Evolutionary conservation across 2,888 invertebrate genomes (phyloP), one percentile per base, ranked within the genome.

Genomic region (Bombylius discolor): DNA sequence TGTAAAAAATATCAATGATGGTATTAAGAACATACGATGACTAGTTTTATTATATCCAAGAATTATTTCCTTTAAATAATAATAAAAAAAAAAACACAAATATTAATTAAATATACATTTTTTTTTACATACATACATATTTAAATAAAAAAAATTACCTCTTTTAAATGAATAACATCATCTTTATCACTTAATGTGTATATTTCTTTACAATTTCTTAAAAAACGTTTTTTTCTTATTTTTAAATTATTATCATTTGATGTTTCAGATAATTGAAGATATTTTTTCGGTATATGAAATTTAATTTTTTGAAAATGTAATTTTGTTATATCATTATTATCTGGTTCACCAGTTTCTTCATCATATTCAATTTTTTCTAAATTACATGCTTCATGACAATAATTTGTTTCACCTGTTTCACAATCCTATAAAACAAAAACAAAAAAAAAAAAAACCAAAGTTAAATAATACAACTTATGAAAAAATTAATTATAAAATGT

Each of bases 1-100:
- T 11, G 81, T 79, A 62, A 79, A 82, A 49, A 80, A 70, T 69
- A 81, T 78, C 1, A 81, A 64, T 4, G 82, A 79, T 1, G 83
- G 82, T 62, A 84, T 73, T 12, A 84, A 72, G 57, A 82, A 77
- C 62, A 82, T 67, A 56, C 79, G 74, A 63, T 74, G 73, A 61
- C 75, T 77, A 33, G 74, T 70, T 58, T 69, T 70, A 45, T 67
- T 67, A 57, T 70, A 72, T 48, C 70, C 73, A 51, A 72, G 61
- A 42, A 72, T 68, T 9, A 71, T 73, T 58, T 73, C 69, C 73
- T 72, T 57, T 12, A 57, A 49, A 47, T 14, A 53, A 52, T 47
- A 55, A 57, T 52, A 32, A 34, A 12, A 9, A 42, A 33, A n/a
- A 12, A 14, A 44, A 33, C 4, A 44, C n/a, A 12, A n/a, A 13